Base-by-base conservation (phyloP, 1,140 invertebrate genomes). In the Brachystomella parvula region DNA sequence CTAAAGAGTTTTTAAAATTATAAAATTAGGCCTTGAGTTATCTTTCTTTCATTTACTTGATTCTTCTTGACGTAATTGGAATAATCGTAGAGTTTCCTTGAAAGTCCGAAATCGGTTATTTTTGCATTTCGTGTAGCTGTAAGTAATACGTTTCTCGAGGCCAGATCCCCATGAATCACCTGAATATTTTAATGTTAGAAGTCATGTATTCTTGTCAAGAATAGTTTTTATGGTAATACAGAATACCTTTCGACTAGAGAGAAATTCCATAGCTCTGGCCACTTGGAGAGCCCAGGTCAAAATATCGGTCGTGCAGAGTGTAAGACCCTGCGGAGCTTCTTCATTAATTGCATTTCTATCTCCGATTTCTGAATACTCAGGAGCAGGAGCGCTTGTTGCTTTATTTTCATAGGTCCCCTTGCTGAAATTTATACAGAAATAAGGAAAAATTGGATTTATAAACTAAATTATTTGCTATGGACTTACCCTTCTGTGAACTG, bases 51-150 rank as follows among this genome's bases (percentile, higher is more conserved):
- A 53, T 29, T 28, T 9, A 59, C 57, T 21, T 28, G 26, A 59
- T 59, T 59, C 57, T 59, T 59, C 30, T 59, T 59, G 3, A 59
- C 57, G 30, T 59, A 59, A 12, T 59, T 31, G 9, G 57, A 59
- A 31, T 59, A 59, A 15, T 59, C 57, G 30, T 59, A 59, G 57
- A 59, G 57, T 31, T 31, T 28, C 21, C 57, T 28, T 28, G 57
- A 59, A 3, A 59, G 57, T 3, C 57, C 57, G 30, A 59, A 59
- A 21, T 59, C 57, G 15, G 57, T 59, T 15, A 59, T 28, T 30
- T 59, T 59, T 28, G 57, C 57, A 28, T 6, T 15, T 24, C 30
- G 24, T 12, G 3, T 31, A 31, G 9, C 30, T 12, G 57, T 59
- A 30, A 59, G 57, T 31, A 59, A 31, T 3, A 59, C 57, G 29